These are phyloP conservation scores for Ctenosaura bakeri DNA, from an alignment of 2,797 vertebrate species.

Conservation along the genomic window DNA sequence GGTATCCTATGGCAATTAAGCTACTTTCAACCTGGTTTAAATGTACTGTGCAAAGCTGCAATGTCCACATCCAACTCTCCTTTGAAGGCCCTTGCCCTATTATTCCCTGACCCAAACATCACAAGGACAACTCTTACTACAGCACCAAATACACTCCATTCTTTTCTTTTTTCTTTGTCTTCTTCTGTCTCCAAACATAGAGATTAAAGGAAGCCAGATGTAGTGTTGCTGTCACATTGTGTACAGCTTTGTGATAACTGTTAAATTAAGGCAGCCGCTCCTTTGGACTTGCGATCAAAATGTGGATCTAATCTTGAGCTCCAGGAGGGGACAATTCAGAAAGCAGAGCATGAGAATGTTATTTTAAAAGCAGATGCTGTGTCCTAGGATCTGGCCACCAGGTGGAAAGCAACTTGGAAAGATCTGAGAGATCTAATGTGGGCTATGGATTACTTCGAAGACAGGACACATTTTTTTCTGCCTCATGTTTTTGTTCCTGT, in stretches of 20 bases:
- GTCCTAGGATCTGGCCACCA: not conserved
- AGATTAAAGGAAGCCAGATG: constrained; percentile 41
- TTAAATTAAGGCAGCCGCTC: constrained; percentile 9
- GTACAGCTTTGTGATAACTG: constrained; percentile 9
- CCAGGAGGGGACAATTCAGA: constrained; percentile 10
- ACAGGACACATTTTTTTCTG: no score
- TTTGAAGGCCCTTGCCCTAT: not conserved
- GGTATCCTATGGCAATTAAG: not conserved
- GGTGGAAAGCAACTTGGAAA: not conserved
- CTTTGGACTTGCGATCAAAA: constrained; percentile 8
- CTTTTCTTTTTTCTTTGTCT: not conserved
- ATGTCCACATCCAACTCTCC: not conserved
- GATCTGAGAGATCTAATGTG: not conserved
- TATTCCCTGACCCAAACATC: not conserved
- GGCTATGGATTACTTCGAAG: not conserved
- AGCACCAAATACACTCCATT: not conserved
- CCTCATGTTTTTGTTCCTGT: not conserved
- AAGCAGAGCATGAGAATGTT: not conserved
- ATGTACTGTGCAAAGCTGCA: not conserved
- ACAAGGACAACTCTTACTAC: not conserved
- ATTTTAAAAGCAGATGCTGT: not conserved
- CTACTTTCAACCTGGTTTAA: not conserved
- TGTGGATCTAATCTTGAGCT: not conserved
- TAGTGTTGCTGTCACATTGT: not conserved
- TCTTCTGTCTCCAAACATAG: not conserved